Conservation (phyloP, 2,113 vertebrate species). For the Sturnira hondurensis region DNA sequence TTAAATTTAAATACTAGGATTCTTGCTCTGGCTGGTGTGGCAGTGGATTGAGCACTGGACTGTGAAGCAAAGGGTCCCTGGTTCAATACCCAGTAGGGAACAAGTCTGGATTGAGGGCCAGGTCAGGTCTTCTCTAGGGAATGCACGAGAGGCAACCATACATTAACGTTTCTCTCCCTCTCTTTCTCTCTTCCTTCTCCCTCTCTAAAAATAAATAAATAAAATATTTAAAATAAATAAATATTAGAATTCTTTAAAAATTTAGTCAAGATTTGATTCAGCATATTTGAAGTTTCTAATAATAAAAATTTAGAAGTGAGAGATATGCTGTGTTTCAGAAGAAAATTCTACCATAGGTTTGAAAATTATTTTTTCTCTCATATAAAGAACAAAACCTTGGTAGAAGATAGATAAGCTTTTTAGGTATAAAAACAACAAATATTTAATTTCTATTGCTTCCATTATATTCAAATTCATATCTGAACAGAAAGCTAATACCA, state of each 20-base stretch:
- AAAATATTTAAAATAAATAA: too few relatives aligned
- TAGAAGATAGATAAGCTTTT: not conserved
- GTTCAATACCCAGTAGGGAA: too few relatives aligned
- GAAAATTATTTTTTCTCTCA: not conserved
- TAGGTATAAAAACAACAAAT: not conserved
- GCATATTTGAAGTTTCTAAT: not conserved
- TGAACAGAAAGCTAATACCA: not conserved
- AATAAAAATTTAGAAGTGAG: not conserved
- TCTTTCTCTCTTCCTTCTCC: too few relatives aligned
- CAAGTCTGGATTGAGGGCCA: too few relatives aligned
- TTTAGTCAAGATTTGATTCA: not conserved
- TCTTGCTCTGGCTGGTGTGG: too few relatives aligned
- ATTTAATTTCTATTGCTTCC: not conserved
- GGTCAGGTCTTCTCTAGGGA: too few relatives aligned
- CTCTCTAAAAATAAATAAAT: too few relatives aligned
- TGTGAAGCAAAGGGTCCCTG: too few relatives aligned
- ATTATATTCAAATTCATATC: not conserved
- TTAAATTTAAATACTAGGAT: not conserved
- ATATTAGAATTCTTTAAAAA: not conserved
- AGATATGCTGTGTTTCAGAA: not conserved
- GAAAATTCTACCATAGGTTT: not conserved
- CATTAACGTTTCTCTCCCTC: too few relatives aligned
- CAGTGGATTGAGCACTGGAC: too few relatives aligned
- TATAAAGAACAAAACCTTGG: not conserved
- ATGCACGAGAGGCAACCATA: too few relatives aligned